Conservation (phyloP, 2,113 vertebrate genomes). For the Tetrax tetrax region DNA sequence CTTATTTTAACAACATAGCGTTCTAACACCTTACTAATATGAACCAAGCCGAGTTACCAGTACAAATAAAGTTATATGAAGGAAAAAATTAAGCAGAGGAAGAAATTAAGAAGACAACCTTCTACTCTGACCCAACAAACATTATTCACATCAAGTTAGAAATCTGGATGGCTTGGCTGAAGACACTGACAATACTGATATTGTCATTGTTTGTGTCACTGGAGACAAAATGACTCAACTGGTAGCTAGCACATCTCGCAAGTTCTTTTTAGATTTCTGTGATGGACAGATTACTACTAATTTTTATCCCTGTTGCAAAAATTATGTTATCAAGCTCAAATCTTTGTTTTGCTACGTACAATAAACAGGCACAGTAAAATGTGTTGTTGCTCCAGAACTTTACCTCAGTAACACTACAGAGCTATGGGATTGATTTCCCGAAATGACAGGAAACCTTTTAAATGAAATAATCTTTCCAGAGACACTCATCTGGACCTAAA, state of each 20-base stretch:
- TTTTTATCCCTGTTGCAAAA: not conserved
- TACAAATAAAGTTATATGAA: not conserved
- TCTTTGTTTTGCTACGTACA: not conserved
- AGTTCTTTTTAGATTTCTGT: not conserved
- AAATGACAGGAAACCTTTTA: not conserved
- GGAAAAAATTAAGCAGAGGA: not conserved
- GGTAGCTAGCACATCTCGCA: not conserved
- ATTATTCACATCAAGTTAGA: not conserved
- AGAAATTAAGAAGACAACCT: not conserved
- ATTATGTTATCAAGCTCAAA: not conserved
- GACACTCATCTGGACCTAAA: not conserved
- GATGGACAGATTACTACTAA: not conserved
- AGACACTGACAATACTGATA: not conserved
- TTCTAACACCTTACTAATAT: not conserved
- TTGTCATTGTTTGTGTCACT: not conserved
- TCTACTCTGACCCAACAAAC: not conserved
- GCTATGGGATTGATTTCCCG: not conserved
- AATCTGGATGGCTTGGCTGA: not conserved
- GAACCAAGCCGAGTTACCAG: not conserved
- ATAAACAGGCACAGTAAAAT: not conserved
- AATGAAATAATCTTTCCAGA: not conserved
- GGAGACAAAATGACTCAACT: not conserved
- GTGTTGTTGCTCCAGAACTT: not conserved
- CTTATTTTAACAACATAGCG: not conserved
- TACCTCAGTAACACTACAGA: not conserved